phyloP scores from a whole-genome alignment of 2,888 invertebrate genomes.

The Heliothis peltigera region DNA sequence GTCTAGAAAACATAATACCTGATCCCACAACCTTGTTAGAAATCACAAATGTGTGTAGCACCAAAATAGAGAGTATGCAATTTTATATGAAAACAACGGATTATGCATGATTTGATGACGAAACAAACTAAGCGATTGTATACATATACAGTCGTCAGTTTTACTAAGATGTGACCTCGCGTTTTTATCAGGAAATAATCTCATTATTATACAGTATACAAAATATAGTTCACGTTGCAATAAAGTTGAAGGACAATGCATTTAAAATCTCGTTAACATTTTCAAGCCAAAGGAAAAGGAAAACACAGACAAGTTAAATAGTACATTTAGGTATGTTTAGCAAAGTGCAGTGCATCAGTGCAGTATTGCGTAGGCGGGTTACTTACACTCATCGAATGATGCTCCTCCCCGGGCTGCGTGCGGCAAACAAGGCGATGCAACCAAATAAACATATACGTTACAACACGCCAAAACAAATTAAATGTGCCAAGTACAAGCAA shows the following conservation, averaged over 20 bases:
- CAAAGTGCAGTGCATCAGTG: conserved; percentile 38
- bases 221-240: conserved; percentile 25
- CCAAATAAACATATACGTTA: conserved; percentile 85
- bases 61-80: not conserved
- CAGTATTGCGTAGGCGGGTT: conserved; percentile 62
- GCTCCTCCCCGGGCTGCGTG: conserved; percentile 92
- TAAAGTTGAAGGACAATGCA: conserved; percentile 51
- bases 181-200: conserved; percentile 44
- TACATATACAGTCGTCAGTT: conserved; percentile 11
- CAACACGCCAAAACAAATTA: conserved; percentile 77
- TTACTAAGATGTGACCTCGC: conserved; percentile 22
- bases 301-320: conserved; percentile 13
- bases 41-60: conserved; percentile 7
- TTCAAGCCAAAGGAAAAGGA: conserved; percentile 25
- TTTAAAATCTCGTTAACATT: conserved; percentile 31
- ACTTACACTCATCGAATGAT: conserved; percentile 93
- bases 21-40: conserved; percentile 4
- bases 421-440: conserved; percentile 88
- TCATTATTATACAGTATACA: conserved; percentile 8
- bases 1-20: conserved; percentile 1
- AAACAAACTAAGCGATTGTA: conserved; percentile 18
- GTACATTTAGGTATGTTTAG: conserved; percentile 9
- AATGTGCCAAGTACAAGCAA: conserved; percentile 62
- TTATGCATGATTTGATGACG: not conserved
- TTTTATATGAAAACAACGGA: not conserved